These are phyloP conservation scores for Apoda limacodes DNA, from an alignment of 2,888 invertebrate species.

Conservation along the genomic window DNA sequence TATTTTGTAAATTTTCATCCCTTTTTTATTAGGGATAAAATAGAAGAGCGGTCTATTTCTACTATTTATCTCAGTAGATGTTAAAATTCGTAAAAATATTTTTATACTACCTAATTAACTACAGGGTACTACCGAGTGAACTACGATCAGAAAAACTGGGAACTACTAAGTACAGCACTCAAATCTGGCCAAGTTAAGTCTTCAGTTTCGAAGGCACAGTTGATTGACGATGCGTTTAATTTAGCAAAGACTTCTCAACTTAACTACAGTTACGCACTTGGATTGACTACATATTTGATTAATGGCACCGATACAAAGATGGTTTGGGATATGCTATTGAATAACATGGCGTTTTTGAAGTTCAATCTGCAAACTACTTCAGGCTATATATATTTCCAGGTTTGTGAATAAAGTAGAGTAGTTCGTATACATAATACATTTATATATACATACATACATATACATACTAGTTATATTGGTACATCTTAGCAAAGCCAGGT, in stretches of 20 bases:
- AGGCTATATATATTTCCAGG: conserved; percentile 62
- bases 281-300: conserved; percentile 72
- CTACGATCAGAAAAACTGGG: conserved; percentile 72
- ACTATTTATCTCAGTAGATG: neutral
- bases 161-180: conserved; percentile 54
- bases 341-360: conserved; percentile 64
- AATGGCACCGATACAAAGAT: conserved; percentile 72
- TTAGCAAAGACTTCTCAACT: conserved; percentile 70
- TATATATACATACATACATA: no score
- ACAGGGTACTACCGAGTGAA: conserved; percentile 74
- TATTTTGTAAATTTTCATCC: no score
- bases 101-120: neutral
- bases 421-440: no score
- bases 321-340: conserved; percentile 74
- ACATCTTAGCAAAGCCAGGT: no score
- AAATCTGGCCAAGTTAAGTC: conserved; percentile 64
- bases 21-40: no score
- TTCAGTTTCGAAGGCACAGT: conserved; percentile 74
- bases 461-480: no score
- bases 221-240: conserved; percentile 80
- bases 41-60: neutral
- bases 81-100: neutral
- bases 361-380: conserved; percentile 57
- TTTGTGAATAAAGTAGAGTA: no score
- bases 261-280: conserved; percentile 71